Evolutionary conservation across 2,797 vertebrate genomes (phyloP), one percentile per base, ranked within the genome.

Genomic region (Sebastes nivosus): DNA sequence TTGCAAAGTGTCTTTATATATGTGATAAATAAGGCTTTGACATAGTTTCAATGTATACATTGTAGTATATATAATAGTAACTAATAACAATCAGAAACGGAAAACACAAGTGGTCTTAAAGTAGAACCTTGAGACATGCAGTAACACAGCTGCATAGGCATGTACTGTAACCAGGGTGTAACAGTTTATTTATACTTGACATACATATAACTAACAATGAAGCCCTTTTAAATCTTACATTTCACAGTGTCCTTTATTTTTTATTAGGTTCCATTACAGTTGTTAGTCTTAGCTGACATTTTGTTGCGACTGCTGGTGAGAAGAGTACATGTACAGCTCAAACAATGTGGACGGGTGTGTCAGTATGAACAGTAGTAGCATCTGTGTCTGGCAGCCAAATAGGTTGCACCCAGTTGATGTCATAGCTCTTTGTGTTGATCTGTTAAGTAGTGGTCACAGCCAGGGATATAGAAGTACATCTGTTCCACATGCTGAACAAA

Each of bases 391-490:
- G 92, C 89, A 92, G 86, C 73, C 67, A 65, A 32, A 81, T 57
- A 68, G 89, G 94, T 92, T 84, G 88, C 94, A 88, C 94, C 94
- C 92, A 93, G 86, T 50, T 93, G 92, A 93, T 87, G 92, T 94
- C 92, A 94, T 92, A 18, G 79, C 84, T 84, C 64, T 83, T 61
- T 68, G 57, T 77, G 71, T 58, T 84, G 77, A 83, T 89, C 78
- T 89, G 72, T 85, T 84, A 83, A 81, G 70, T 32, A 29, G 70
- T 30, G 60, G 79, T 69, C 70, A 76, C 70, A 87, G 76, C 75
- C 73, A 77, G 66, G 72, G 55, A 83, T 82, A 81, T 67, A 80
- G 66, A 71, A 77, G 42, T 83, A 81, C 82, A 88, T 89, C 78
- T 92, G 85, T 86, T 92, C 55, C 77, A 80, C 80, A 81, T 63